Evolutionary conservation across 2,113 vertebrate species (phyloP).

Genomic region (Thunnus thynnus): DNA sequence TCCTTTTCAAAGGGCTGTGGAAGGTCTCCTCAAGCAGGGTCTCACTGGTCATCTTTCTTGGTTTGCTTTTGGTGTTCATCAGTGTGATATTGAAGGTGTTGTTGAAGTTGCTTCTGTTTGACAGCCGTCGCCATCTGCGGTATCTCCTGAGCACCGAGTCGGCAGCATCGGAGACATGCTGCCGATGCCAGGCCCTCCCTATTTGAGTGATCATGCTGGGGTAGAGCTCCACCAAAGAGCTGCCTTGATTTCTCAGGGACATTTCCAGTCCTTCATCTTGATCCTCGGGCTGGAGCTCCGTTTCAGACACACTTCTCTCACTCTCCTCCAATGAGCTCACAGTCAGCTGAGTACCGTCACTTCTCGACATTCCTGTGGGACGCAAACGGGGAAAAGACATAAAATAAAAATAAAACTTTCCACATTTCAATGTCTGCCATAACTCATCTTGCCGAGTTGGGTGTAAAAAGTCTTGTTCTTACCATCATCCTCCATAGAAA

Average conservation of each 20-base stretch:
- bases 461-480: conserved; percentile 8
- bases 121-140: conserved; percentile 62
- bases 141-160: conserved; percentile 77
- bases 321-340: conserved; percentile 40
- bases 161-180: conserved; percentile 57
- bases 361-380: conserved; percentile 44
- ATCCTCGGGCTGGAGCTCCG: conserved; percentile 66
- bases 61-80: neutral
- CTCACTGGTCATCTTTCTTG: neutral
- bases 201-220: conserved; percentile 80
- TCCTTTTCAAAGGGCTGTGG: conserved; percentile 2
- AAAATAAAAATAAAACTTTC: neutral
- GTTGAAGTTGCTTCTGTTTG: conserved; percentile 30
- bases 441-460: too few relatives aligned
- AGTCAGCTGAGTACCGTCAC: conserved; percentile 21
- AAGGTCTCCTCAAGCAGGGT: neutral
- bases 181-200: conserved; percentile 57
- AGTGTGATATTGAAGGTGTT: conserved; percentile 11
- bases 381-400: neutral
- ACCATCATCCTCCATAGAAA: conserved; percentile 21
- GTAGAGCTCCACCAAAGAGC: conserved; percentile 77
- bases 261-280: conserved; percentile 77
- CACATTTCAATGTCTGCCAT: neutral
- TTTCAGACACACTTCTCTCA: conserved; percentile 11
- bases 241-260: conserved; percentile 70